These are phyloP conservation scores for Endomychus coccineus DNA, from an alignment of 2,888 invertebrate species.

Conservation along the genomic window DNA sequence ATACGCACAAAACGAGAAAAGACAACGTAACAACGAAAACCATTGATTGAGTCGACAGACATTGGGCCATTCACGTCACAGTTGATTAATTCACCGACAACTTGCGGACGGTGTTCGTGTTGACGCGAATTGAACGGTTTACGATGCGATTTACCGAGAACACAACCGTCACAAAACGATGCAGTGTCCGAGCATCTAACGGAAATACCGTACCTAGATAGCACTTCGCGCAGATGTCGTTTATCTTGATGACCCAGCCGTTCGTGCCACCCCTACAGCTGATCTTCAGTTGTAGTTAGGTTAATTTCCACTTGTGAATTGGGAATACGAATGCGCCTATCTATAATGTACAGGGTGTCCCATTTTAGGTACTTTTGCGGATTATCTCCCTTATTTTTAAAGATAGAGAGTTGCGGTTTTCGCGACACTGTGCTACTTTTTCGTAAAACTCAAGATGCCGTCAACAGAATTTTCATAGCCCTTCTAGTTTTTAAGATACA, in stretches of 20 bases:
- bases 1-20: slow-evolving; percentile 21
- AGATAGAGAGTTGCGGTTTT: no score
- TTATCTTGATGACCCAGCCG: slow-evolving; percentile 24
- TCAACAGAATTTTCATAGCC: no score
- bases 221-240: slow-evolving; percentile 23
- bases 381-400: no score
- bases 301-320: slow-evolving; percentile 16
- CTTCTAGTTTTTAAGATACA: no score
- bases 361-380: no score
- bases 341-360: no score
- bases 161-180: slow-evolving; percentile 15
- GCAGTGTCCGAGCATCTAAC: slow-evolving; percentile 20
- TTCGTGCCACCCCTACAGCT: slow-evolving; percentile 25
- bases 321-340: slow-evolving; percentile 18
- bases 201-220: slow-evolving; percentile 19
- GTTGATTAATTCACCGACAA: slow-evolving; percentile 22
- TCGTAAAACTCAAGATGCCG: no score
- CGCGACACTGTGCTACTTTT: no score
- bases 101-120: slow-evolving; percentile 17
- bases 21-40: slow-evolving; percentile 21
- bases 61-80: slow-evolving; percentile 25
- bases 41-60: slow-evolving; percentile 21
- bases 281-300: slow-evolving; percentile 19
- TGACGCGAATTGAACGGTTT: slow-evolving; percentile 14
- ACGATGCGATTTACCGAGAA: slow-evolving; percentile 14